These are phyloP conservation scores for Xiphophorus maculatus DNA, from an alignment of 2,113 vertebrate species.

Conservation along the genomic window DNA sequence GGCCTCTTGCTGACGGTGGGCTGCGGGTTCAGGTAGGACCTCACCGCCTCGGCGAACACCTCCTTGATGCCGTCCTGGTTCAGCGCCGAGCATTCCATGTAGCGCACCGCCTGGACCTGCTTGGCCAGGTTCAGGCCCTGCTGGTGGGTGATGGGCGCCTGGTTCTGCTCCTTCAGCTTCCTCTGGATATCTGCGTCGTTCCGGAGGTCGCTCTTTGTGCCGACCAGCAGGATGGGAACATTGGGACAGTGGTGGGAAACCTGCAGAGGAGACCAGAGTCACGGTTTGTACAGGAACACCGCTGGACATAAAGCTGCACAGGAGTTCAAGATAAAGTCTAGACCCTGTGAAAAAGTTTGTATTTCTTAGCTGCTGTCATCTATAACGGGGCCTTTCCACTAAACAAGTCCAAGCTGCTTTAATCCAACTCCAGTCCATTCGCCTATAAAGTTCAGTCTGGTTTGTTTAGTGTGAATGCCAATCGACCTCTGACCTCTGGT, in stretches of 20 bases:
- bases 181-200: constrained; percentile 84
- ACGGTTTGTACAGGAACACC: background rate
- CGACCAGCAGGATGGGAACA: constrained; percentile 92
- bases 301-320: no score
- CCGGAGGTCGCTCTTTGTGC: constrained; percentile 96
- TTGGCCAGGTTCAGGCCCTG: constrained; percentile 87
- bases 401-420: no score
- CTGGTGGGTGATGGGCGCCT: constrained; percentile 85
- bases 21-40: constrained; percentile 88
- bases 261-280: constrained; percentile 30
- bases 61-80: constrained; percentile 96
- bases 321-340: no score
- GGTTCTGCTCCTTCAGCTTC: constrained; percentile 94
- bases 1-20: constrained; percentile 80
- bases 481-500: no score
- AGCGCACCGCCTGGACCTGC: constrained; percentile 91
- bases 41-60: constrained; percentile 89
- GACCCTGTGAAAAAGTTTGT: no score
- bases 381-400: no score
- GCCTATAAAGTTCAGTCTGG: no score
- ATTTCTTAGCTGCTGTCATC: no score
- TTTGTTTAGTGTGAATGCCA: no score
- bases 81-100: constrained; percentile 94
- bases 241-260: constrained; percentile 91
- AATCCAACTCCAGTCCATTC: no score